Conservation (phyloP, 2,113 vertebrate genomes). For the Mormyrus lacerda region DNA sequence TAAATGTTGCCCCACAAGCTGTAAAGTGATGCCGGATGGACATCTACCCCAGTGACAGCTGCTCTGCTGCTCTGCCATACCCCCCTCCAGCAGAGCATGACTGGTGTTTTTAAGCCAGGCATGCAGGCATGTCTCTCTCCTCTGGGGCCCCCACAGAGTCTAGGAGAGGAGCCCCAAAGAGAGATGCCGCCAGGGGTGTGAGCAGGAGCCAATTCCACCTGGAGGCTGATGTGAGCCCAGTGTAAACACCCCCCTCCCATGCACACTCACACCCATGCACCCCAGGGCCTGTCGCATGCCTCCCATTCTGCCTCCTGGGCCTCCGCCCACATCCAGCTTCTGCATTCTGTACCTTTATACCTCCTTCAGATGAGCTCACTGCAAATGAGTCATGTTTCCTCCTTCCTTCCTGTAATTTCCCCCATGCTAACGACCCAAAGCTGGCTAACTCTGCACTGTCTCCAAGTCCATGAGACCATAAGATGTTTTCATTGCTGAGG, state of each 20-base stretch:
- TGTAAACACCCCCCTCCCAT: background rate
- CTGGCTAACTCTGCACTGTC: background rate
- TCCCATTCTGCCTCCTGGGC: background rate
- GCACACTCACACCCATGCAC: background rate
- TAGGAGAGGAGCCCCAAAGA: conserved; percentile 51
- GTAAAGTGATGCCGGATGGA: background rate
- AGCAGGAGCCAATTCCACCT: conserved; percentile 62
- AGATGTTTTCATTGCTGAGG: background rate
- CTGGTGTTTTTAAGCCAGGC: background rate
- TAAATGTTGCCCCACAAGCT: background rate
- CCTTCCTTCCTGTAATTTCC: background rate
- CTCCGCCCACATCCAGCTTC: background rate
- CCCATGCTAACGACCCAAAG: background rate
- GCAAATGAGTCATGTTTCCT: background rate
- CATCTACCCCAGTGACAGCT: background rate
- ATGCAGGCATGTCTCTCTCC: background rate
- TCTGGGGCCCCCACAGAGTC: conserved; percentile 57
- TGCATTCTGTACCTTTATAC: background rate
- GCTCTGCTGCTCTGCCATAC: background rate
- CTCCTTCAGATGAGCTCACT: background rate
- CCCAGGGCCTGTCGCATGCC: background rate
- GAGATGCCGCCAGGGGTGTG: conserved; percentile 70
- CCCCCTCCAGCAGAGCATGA: background rate
- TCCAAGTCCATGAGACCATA: background rate
- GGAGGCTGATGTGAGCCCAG: background rate